phyloP scores from a whole-genome alignment of 2,797 vertebrate genomes.

The Meda fulgida region DNA sequence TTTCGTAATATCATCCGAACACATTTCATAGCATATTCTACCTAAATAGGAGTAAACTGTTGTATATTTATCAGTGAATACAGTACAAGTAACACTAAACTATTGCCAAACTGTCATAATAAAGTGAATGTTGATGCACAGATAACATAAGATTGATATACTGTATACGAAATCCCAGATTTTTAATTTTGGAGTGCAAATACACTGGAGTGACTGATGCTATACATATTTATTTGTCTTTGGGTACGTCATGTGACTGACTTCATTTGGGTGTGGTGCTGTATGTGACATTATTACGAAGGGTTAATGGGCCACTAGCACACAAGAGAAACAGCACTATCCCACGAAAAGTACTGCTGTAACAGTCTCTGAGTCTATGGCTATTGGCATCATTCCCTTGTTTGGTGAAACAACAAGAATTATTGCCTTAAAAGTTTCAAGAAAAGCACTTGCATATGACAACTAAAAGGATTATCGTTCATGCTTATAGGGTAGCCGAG shows the following conservation, averaged over 20 bases:
- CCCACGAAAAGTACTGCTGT: constrained; percentile 63
- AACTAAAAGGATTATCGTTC: constrained; percentile 36
- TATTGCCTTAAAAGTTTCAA: constrained; percentile 64
- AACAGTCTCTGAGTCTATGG: constrained; percentile 83
- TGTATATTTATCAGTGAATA: constrained; percentile 36
- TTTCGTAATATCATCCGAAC: constrained; percentile 7
- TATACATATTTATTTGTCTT: constrained; percentile 34
- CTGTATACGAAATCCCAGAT: not conserved
- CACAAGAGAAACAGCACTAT: constrained; percentile 50
- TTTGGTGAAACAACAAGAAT: constrained; percentile 58
- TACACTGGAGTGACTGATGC: not conserved
- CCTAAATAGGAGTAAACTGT: constrained; percentile 31
- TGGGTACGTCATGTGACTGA: constrained; percentile 14
- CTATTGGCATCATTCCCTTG: constrained; percentile 71
- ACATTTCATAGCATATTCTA: constrained; percentile 26
- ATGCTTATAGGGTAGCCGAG: constrained; percentile 45
- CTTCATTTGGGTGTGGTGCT: constrained; percentile 6
- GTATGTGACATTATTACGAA: constrained; percentile 4
- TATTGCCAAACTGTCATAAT: constrained; percentile 22
- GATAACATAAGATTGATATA: not conserved
- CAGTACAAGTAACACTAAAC: constrained; percentile 20
- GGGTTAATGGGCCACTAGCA: constrained; percentile 7
- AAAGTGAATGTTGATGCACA: constrained; percentile 36
- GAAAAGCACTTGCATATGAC: constrained; percentile 56
- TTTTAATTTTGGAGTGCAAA: constrained; percentile 24